Percentiles rank a stretch among this genome's conserved stretches.
Evolutionary conservation across 2,888 invertebrate genomes (phyloP).

Genomic region (Selenia dentaria): DNA sequence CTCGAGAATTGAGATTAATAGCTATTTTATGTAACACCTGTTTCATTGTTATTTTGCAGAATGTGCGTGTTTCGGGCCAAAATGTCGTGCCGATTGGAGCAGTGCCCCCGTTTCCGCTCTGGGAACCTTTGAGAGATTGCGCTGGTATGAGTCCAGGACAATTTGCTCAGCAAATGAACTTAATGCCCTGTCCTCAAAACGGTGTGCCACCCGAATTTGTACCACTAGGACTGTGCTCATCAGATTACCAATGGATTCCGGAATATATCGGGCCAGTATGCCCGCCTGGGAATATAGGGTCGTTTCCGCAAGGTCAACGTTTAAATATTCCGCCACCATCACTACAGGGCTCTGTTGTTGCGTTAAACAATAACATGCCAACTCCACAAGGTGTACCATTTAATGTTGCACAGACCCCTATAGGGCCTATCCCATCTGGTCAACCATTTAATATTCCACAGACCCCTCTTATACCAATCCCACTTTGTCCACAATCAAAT

Average conservation of each 20-base stretch:
- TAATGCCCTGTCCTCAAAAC: conserved; percentile 11
- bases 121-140: conserved; percentile 12
- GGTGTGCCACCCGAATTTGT: conserved; percentile 1
- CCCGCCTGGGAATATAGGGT: conserved; percentile 1
- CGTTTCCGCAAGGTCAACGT: neutral
- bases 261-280: conserved; percentile 2
- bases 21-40: conserved; percentile 21
- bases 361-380: neutral
- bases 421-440: neutral
- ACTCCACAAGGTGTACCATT: conserved; percentile 3
- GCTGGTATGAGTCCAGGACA: conserved; percentile 1
- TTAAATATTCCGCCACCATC: neutral
- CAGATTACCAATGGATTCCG: neutral
- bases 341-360: neutral
- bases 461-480: neutral
- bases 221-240: neutral
- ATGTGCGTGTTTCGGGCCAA: conserved; percentile 21
- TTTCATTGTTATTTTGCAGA: conserved; percentile 38
- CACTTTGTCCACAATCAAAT: neutral
- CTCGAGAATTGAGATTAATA: conserved; percentile 13
- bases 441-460: neutral
- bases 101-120: conserved; percentile 9
- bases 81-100: conserved; percentile 21
- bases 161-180: conserved; percentile 15
- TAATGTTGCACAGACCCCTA: neutral